Evolutionary conservation across 2,888 invertebrate species (phyloP).

Genomic region (Drosophila borealis): DNA sequence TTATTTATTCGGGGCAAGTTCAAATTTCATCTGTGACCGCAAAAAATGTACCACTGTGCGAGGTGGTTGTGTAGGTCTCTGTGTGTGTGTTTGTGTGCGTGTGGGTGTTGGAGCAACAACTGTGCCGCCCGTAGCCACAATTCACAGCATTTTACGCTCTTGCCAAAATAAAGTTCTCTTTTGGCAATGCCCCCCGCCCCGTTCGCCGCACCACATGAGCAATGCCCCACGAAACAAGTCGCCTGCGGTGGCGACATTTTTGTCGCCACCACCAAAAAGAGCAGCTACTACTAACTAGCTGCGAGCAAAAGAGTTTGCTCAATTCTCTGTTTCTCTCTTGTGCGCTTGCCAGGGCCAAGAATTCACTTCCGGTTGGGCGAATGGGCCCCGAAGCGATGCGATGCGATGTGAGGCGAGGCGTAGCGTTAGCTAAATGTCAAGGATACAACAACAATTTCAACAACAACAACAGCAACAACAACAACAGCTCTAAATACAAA

Average conservation of each 20-base stretch:
- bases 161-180: conserved; percentile 51
- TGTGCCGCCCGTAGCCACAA: conserved; percentile 27
- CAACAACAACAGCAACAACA: conserved; percentile 15
- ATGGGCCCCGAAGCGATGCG: conserved; percentile 32
- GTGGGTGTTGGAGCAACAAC: conserved; percentile 10
- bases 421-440: conserved; percentile 66
- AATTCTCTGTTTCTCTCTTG: conserved; percentile 28
- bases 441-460: conserved; percentile 59
- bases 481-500: conserved; percentile 9
- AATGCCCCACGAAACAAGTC: conserved; percentile 19
- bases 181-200: not conserved
- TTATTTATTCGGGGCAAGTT: conserved; percentile 45
- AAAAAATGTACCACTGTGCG: conserved; percentile 51
- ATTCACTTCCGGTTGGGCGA: conserved; percentile 45
- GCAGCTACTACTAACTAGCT: conserved; percentile 23
- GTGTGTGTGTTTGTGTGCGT: conserved; percentile 1
- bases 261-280: conserved; percentile 39
- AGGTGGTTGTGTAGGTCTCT: not conserved
- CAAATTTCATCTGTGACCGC: conserved; percentile 45
- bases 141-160: conserved; percentile 34
- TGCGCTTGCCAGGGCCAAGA: conserved; percentile 22
- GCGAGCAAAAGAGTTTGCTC: conserved; percentile 26
- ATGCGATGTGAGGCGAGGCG: conserved; percentile 16
- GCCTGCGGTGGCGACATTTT: conserved; percentile 29
- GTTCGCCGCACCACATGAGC: conserved; percentile 5